A percentile compares a stretch with the other conserved stretches of the same genome.
Evolutionary conservation across 2,113 vertebrate species (phyloP).

Genomic region (Cyphomyrus discorhynchus): DNA sequence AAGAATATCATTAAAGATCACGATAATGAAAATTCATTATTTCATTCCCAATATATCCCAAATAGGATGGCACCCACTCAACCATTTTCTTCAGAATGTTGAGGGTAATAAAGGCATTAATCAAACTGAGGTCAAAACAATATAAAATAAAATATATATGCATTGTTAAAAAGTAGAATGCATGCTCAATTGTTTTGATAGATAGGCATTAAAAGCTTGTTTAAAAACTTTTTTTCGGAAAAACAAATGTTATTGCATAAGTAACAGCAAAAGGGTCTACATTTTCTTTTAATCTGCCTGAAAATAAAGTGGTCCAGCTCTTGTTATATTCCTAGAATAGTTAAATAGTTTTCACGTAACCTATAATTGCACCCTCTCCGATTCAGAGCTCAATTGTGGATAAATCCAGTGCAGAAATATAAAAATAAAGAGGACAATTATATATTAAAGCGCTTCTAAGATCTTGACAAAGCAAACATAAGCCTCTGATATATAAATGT

Average conservation of each 20-base stretch:
- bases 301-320: neutral
- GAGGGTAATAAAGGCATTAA: neutral
- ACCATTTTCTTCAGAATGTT: neutral
- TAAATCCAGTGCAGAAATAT: neutral
- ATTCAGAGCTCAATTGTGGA: neutral
- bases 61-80: neutral
- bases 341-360: neutral
- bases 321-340: neutral
- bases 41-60: neutral
- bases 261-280: neutral
- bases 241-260: neutral
- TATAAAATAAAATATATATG: neutral
- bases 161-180: neutral
- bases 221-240: neutral
- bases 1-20: neutral
- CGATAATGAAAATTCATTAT: neutral
- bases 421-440: neutral
- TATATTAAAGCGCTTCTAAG: neutral
- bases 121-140: constrained; percentile 2
- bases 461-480: neutral
- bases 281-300: constrained; percentile 6
- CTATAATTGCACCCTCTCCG: neutral
- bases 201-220: neutral
- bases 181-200: neutral
- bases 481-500: neutral